Evolutionary conservation across 2,113 vertebrate species (phyloP).

Genomic region (Entomyzon cyanotis): DNA sequence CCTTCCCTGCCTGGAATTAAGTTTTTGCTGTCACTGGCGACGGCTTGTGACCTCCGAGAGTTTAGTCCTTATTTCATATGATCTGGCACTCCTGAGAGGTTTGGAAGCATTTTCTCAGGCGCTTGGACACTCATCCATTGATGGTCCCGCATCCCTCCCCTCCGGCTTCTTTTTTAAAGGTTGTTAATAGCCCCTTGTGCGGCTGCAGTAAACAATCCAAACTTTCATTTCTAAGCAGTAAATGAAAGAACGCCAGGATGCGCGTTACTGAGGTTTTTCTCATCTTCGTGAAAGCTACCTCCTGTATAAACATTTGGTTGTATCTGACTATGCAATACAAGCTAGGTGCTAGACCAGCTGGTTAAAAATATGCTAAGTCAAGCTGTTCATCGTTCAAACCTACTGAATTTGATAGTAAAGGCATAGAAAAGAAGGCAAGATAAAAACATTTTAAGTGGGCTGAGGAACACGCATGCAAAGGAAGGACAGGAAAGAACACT

Average conservation of each 20-base stretch:
- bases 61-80: conserved; percentile 1
- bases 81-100: conserved; percentile 20
- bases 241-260: conserved; percentile 69
- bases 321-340: conserved; percentile 81
- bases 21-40: conserved; percentile 49
- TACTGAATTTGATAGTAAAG: conserved; percentile 81
- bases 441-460: conserved; percentile 76
- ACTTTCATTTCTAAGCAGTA: conserved; percentile 71
- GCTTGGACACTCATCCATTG: neutral
- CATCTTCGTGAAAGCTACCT: conserved; percentile 79
- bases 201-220: conserved; percentile 69
- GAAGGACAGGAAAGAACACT: conserved; percentile 52
- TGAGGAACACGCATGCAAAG: conserved; percentile 34
- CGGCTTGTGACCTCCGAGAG: neutral
- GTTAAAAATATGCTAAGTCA: conserved; percentile 86
- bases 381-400: conserved; percentile 79
- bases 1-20: conserved; percentile 35
- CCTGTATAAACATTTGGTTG: conserved; percentile 85
- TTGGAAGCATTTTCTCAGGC: conserved; percentile 14
- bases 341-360: conserved; percentile 86
- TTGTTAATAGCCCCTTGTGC: conserved; percentile 74
- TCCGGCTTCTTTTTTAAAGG: conserved; percentile 51
- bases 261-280: conserved; percentile 66
- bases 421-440: conserved; percentile 75
- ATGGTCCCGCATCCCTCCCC: conserved; percentile 54